A percentile compares a stretch with the other conserved stretches of the same genome.
phyloP scores from a whole-genome alignment of 2,797 vertebrate species.

The Dryobates pubescens region DNA sequence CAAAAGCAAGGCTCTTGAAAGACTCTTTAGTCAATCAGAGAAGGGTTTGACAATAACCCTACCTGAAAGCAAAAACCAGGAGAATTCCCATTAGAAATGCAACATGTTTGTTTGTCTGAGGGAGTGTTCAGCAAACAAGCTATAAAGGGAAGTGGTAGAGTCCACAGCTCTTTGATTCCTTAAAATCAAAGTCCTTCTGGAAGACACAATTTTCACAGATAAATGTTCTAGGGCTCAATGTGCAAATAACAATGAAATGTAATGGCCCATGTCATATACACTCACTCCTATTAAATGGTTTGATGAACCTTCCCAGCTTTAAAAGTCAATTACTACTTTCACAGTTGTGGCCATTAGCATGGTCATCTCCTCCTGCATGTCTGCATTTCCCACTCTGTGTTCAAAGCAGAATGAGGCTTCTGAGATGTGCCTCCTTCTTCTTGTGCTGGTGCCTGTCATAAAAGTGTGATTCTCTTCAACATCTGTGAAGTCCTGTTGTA shows the following conservation, averaged over 20 bases:
- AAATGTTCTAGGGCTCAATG: background rate
- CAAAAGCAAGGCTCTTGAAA: background rate
- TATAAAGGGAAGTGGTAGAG: background rate
- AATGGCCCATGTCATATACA: background rate
- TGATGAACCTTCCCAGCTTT: background rate
- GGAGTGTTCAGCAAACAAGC: background rate
- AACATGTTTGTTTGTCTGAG: background rate
- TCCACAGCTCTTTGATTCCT: background rate
- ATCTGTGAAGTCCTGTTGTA: background rate
- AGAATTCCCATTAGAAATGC: background rate
- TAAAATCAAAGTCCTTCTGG: background rate
- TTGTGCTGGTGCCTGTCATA: background rate
- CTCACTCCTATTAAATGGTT: background rate
- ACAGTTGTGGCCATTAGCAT: background rate
- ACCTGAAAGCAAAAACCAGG: background rate
- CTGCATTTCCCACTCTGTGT: background rate
- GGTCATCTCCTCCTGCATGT: background rate
- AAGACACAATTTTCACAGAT: background rate
- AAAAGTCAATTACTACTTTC: background rate
- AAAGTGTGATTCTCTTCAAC: background rate
- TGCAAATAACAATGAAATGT: slow-evolving; percentile 17
- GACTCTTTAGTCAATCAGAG: background rate
- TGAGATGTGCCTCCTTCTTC: background rate
- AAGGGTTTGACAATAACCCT: background rate
- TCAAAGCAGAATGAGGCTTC: background rate